phyloP scores from a whole-genome alignment of 2,113 vertebrate species.

The Oriolus oriolus region DNA sequence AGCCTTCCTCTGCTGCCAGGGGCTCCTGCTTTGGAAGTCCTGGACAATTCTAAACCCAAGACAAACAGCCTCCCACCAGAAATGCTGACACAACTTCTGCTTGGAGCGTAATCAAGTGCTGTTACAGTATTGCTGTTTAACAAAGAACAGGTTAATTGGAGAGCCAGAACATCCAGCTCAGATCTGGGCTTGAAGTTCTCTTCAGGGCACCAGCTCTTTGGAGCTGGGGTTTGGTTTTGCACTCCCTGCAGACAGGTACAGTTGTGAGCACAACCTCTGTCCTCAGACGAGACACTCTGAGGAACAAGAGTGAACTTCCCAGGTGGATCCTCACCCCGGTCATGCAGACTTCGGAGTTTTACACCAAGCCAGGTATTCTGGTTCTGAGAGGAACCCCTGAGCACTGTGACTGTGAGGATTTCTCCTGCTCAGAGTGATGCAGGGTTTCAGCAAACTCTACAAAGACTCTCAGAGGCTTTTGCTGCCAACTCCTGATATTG shows the following conservation, averaged over 20 bases:
- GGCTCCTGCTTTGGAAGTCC: background rate
- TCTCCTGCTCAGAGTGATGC: background rate
- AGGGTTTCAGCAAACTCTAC: background rate
- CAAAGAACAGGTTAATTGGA: background rate
- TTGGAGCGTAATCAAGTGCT: background rate
- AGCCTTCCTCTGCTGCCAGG: background rate
- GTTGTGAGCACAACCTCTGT: background rate
- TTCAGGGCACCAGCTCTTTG: background rate
- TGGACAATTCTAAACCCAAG: background rate
- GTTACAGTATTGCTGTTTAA: background rate
- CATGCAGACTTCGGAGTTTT: background rate
- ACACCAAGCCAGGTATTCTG: background rate
- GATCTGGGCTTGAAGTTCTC: background rate
- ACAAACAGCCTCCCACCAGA: background rate
- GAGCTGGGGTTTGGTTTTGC: background rate
- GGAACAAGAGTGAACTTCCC: background rate
- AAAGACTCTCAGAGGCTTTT: background rate
- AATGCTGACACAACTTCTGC: background rate
- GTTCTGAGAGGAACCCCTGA: background rate
- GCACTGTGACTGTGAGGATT: background rate
- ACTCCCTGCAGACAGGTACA: background rate
- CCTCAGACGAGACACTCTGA: background rate
- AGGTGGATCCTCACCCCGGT: background rate
- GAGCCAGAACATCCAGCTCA: background rate
- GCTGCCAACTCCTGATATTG: background rate